Evolutionary conservation across 2,888 invertebrate genomes (phyloP), one percentile per base, ranked within the genome.

Genomic region (Napeogenes sylphis): DNA sequence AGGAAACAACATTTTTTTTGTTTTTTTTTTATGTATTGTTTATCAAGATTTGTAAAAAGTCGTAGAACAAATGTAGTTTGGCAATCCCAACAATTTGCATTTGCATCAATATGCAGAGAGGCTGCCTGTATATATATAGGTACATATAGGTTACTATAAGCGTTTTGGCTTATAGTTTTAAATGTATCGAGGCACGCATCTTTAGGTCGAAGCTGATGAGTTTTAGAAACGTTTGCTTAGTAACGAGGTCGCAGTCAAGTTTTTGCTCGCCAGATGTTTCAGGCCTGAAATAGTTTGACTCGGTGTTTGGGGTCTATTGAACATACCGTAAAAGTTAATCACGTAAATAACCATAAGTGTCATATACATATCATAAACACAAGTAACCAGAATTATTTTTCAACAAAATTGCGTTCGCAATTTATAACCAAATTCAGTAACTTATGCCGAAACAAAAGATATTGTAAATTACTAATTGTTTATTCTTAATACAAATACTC

Each of bases 401-500:
- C 1, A 21, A 21, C 21, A 21, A 21, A 8, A 30, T 8, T 12
- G 21, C 10, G 10, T 30, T 51, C 30, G 21, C 30, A 51, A 51
- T 30, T 21, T 30, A 8, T 47, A 30, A 30, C 30, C 8, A n/a
- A 51, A 51, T 51, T 30, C 51, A 10, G 51, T 21, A 6, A 51
- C 3, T 51, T 51, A 42, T 51, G 51, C 10, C 30, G 21, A 21
- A 51, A 51, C 51, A 51, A 51, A 51, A 30, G 51, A 8, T 51
- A 51, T 51, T 30, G 21, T 30, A 30, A 30, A 30, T 51, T 30
- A 51, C 51, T 51, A 51, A 51, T 51, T 51, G 51, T 51, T 51
- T 51, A 51, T 51, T 51, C 30, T 51, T 51, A 30, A 51, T 51
- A 6, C 51, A 51, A 51, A 51, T 30, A 42, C 42, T 42, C 42